Evolutionary conservation across 2,113 vertebrate species (phyloP).

Genomic region (Caranx melampygus): DNA sequence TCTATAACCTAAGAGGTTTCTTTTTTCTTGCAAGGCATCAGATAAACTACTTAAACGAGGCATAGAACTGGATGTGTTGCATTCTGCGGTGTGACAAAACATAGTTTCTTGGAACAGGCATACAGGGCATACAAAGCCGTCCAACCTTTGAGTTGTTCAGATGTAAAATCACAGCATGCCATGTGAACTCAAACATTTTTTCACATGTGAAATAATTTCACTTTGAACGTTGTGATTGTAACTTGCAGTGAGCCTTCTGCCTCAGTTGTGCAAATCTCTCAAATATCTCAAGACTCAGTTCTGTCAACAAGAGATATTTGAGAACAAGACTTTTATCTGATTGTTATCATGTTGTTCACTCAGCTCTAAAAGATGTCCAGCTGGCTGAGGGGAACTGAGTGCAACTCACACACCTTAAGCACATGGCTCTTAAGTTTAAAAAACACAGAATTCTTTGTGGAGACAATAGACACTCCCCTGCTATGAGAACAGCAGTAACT

Average conservation of each 20-base stretch:
- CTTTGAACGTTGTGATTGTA: neutral
- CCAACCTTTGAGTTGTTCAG: too few species aligned
- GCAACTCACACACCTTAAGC: neutral
- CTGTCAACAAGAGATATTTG: slow-evolving; percentile 11
- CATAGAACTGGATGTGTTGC: neutral
- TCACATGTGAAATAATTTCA: too few species aligned
- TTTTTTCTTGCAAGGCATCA: neutral
- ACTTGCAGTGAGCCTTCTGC: neutral
- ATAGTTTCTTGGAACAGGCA: neutral
- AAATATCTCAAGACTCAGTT: neutral
- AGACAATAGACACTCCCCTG: neutral
- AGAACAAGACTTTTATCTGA: neutral
- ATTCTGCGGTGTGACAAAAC: neutral
- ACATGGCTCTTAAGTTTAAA: slow-evolving; percentile 4
- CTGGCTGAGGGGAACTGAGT: slow-evolving; percentile 12
- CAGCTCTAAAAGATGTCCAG: neutral
- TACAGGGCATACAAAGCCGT: too few species aligned
- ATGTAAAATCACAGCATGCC: too few species aligned
- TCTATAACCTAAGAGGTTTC: neutral
- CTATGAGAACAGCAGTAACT: slow-evolving; percentile 4
- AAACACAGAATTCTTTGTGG: neutral
- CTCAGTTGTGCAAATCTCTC: neutral
- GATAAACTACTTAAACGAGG: neutral
- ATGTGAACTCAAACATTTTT: too few species aligned
- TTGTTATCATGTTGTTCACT: slow-evolving; percentile 9